These are phyloP conservation scores for Lampris incognitus DNA, from an alignment of 2,113 vertebrate genomes.

Conservation along the genomic window DNA sequence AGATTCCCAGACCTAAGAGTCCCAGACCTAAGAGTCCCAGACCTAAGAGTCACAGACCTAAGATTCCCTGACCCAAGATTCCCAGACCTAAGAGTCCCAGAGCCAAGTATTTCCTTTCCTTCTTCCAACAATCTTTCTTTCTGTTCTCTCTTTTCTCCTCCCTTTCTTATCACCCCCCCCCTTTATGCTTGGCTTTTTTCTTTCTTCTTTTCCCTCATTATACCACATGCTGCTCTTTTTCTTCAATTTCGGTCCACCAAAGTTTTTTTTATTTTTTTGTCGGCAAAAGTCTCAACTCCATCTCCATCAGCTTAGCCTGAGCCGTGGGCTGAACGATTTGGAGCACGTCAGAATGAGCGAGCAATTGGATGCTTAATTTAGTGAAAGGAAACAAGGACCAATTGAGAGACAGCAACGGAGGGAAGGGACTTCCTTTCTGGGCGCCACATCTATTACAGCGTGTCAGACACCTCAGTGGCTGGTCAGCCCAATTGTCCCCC, in stretches of 20 bases:
- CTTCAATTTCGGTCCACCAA: not conserved
- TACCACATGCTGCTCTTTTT: no score
- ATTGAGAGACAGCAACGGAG: constrained; percentile 12
- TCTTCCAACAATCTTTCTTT: not conserved
- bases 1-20: no score
- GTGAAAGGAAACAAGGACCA: not conserved
- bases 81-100: no score
- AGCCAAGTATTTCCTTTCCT: no score
- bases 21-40: no score
- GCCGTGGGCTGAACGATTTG: not conserved
- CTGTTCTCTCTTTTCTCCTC: not conserved
- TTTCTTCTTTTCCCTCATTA: no score
- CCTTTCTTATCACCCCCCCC: not conserved
- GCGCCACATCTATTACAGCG: constrained; percentile 21
- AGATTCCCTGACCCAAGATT: no score
- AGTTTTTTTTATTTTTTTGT: not conserved
- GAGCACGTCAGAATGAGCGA: not conserved
- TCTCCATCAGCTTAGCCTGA: not conserved
- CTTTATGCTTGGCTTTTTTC: no score
- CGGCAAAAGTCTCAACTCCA: not conserved
- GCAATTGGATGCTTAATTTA: constrained; percentile 17
- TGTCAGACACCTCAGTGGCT: constrained; percentile 59
- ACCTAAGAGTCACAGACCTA: no score
- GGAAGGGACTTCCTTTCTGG: constrained; percentile 23
- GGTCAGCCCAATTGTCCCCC: constrained; percentile 62